These are phyloP conservation scores for Trisateles emortualis DNA, from an alignment of 2,888 invertebrate genomes.

Conservation along the genomic window DNA sequence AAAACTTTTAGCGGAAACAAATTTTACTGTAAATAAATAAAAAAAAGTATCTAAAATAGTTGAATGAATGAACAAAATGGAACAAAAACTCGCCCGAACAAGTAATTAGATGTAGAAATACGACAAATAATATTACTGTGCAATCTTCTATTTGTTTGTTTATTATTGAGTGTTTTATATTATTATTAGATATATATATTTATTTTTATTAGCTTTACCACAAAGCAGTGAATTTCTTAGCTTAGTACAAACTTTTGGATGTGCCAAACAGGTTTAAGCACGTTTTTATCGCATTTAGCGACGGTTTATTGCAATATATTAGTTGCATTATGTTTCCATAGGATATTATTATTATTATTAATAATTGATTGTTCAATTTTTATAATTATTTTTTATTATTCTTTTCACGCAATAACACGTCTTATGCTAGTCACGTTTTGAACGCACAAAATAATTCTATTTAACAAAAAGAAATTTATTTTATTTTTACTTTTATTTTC, in stretches of 20 bases:
- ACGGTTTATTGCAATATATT: slow-evolving; percentile 58
- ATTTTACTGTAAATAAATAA: slow-evolving; percentile 77
- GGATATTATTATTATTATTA: slow-evolving; percentile 44
- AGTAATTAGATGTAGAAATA: slow-evolving; percentile 76
- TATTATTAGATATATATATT: slow-evolving; percentile 65
- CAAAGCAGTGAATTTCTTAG: slow-evolving; percentile 77
- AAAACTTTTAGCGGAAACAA: slow-evolving; percentile 70
- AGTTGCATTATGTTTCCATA: slow-evolving; percentile 73
- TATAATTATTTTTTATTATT: slow-evolving; percentile 60
- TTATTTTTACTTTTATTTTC: slow-evolving; percentile 53
- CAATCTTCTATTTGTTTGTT: slow-evolving; percentile 79
- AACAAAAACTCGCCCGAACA: slow-evolving; percentile 85
- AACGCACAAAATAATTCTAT: slow-evolving; percentile 80
- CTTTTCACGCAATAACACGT: slow-evolving; percentile 84
- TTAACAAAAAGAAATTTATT: slow-evolving; percentile 57
- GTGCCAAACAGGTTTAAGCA: slow-evolving; percentile 83
- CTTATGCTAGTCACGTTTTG: slow-evolving; percentile 85
- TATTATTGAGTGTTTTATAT: slow-evolving; percentile 68
- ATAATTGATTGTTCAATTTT: slow-evolving; percentile 53
- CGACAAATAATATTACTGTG: slow-evolving; percentile 73
- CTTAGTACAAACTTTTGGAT: slow-evolving; percentile 82
- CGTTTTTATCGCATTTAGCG: slow-evolving; percentile 78
- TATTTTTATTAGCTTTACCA: slow-evolving; percentile 79
- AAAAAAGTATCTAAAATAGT: slow-evolving; percentile 68
- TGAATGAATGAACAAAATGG: slow-evolving; percentile 77